Conservation (phyloP, 1,140 invertebrate species). For the Sycophaga agraensis region DNA sequence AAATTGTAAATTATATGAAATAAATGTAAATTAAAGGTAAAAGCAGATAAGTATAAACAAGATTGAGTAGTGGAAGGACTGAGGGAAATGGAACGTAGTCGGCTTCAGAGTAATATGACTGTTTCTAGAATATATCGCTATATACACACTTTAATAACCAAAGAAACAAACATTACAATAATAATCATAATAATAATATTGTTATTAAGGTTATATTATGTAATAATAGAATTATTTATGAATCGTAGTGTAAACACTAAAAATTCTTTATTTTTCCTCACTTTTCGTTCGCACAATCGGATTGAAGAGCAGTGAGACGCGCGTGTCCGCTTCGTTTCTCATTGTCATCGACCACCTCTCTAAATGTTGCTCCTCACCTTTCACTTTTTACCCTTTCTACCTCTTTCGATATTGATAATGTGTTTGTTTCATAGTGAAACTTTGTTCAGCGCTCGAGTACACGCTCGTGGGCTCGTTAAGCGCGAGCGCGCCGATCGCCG, state of each 20-base stretch:
- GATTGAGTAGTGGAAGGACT: no score
- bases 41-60: no score
- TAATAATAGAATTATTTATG: slow-evolving; percentile 55
- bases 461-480: slow-evolving; percentile 38
- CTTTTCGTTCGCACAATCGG: slow-evolving; percentile 24
- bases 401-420: slow-evolving; percentile 32
- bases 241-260: slow-evolving; percentile 57
- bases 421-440: slow-evolving; percentile 46
- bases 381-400: slow-evolving; percentile 4
- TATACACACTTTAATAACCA: slow-evolving; percentile 60
- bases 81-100: neutral
- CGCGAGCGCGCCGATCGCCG: no score
- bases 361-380: no score
- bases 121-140: slow-evolving; percentile 47
- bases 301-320: slow-evolving; percentile 6
- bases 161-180: slow-evolving; percentile 59
- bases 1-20: no score
- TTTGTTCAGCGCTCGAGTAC: slow-evolving; percentile 35
- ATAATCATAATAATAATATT: slow-evolving; percentile 48
- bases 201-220: slow-evolving; percentile 53
- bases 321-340: neutral
- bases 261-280: slow-evolving; percentile 46
- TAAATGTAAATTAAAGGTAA: no score
- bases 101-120: slow-evolving; percentile 1
- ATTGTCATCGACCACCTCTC: slow-evolving; percentile 4